A percentile compares a stretch with the other conserved stretches of the same genome.
phyloP scores from a whole-genome alignment of 2,888 invertebrate species.

The Drosophila demipolita region DNA sequence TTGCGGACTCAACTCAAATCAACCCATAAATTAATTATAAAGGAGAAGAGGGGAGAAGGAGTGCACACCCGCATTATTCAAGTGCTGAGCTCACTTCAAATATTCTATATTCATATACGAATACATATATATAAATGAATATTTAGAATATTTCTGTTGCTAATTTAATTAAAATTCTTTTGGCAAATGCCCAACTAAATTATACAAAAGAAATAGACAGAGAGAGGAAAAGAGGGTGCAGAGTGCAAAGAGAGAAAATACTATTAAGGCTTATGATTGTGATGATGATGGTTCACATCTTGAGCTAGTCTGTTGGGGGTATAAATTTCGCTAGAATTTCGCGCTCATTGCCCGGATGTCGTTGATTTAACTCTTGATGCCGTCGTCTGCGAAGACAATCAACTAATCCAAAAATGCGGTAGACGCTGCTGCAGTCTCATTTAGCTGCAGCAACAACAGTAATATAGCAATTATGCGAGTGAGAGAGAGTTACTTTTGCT shows the following conservation, averaged over 20 bases:
- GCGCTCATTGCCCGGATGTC: slow-evolving; percentile 70
- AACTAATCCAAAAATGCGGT: slow-evolving; percentile 44
- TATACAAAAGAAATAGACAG: slow-evolving; percentile 8
- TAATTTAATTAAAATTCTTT: slow-evolving; percentile 78
- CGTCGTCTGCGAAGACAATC: slow-evolving; percentile 77
- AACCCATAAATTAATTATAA: slow-evolving; percentile 7
- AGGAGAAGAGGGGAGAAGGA: background rate
- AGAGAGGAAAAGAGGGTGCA: background rate
- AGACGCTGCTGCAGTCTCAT: slow-evolving; percentile 42
- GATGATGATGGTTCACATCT: slow-evolving; percentile 21
- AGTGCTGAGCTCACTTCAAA: background rate
- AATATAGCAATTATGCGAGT: slow-evolving; percentile 6
- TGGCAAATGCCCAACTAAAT: slow-evolving; percentile 67
- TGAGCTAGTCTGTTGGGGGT: slow-evolving; percentile 11
- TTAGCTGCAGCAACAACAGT: slow-evolving; percentile 31
- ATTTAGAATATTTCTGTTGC: slow-evolving; percentile 29
- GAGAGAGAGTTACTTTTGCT: slow-evolving; percentile 17
- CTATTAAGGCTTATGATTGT: slow-evolving; percentile 27
- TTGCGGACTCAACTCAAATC: background rate
- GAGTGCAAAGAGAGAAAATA: background rate
- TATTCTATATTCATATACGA: background rate
- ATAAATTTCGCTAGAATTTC: slow-evolving; percentile 53
- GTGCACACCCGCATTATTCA: slow-evolving; percentile 21
- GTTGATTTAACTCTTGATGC: slow-evolving; percentile 68
- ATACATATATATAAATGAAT: background rate